Percentiles rank a stretch among this genome's conserved stretches.
phyloP scores from a whole-genome alignment of 2,113 vertebrate species.

The Epinephelus lanceolatus region DNA sequence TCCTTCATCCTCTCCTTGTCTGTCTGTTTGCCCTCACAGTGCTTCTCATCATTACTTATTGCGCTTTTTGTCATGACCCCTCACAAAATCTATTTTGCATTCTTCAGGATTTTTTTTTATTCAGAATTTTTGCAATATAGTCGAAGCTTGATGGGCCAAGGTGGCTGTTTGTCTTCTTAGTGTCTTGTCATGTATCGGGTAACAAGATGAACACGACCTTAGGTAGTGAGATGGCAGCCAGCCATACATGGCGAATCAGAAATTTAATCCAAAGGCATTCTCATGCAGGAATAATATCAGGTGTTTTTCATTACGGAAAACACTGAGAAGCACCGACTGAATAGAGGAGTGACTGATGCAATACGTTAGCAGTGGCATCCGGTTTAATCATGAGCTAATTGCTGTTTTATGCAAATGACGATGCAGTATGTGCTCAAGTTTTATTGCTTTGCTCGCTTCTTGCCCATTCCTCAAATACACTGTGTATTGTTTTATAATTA shows the following conservation, averaged over 20 bases:
- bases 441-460: slow-evolving; percentile 36
- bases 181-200: slow-evolving; percentile 42
- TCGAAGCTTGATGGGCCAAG: background rate
- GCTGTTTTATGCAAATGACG: slow-evolving; percentile 62
- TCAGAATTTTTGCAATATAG: background rate
- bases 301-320: slow-evolving; percentile 15
- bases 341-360: background rate
- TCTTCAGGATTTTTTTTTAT: background rate
- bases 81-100: slow-evolving; percentile 14
- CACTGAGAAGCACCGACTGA: slow-evolving; percentile 7
- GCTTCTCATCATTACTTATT: slow-evolving; percentile 24
- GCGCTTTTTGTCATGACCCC: slow-evolving; percentile 14
- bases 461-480: slow-evolving; percentile 4
- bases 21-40: background rate
- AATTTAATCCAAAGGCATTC: slow-evolving; percentile 46
- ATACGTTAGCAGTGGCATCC: slow-evolving; percentile 12
- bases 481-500: slow-evolving; percentile 38
- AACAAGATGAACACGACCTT: slow-evolving; percentile 36
- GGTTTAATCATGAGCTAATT: slow-evolving; percentile 55
- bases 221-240: slow-evolving; percentile 11
- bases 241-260: slow-evolving; percentile 28
- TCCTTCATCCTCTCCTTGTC: background rate
- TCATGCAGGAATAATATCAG: slow-evolving; percentile 38
- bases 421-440: slow-evolving; percentile 21
- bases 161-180: slow-evolving; percentile 7